phyloP scores from a whole-genome alignment of 2,888 invertebrate species.

The Leptura quadrifasciata region DNA sequence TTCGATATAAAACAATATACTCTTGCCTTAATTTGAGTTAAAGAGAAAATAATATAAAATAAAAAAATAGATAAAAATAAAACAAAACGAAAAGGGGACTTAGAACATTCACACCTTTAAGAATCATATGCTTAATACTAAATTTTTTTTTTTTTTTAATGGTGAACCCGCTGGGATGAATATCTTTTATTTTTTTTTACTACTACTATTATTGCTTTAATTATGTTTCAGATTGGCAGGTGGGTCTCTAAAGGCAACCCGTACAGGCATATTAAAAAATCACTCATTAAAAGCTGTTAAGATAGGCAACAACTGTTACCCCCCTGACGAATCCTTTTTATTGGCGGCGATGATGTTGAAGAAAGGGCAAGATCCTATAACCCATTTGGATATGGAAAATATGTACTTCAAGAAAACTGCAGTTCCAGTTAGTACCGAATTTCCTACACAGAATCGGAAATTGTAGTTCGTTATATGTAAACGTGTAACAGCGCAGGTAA shows the following conservation, averaged over 20 bases:
- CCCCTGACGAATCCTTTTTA: conserved; percentile 72
- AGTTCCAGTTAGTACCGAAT: conserved; percentile 65
- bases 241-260: conserved; percentile 67
- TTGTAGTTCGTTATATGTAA: too few species aligned
- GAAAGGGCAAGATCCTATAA: conserved; percentile 66
- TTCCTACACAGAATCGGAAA: background rate
- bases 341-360: conserved; percentile 71
- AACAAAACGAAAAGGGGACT: too few species aligned
- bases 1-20: too few species aligned
- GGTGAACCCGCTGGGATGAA: too few species aligned
- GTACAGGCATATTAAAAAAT: conserved; percentile 73
- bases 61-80: too few species aligned
- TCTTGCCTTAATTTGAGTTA: too few species aligned
- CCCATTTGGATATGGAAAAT: conserved; percentile 74
- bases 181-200: too few species aligned
- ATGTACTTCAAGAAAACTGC: conserved; percentile 73
- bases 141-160: too few species aligned
- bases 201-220: background rate
- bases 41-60: too few species aligned
- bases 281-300: conserved; percentile 71
- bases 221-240: conserved; percentile 24
- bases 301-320: conserved; percentile 75
- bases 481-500: too few species aligned
- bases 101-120: too few species aligned
- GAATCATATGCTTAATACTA: too few species aligned